Evolutionary conservation across 2,797 vertebrate genomes (phyloP).

Genomic region (Urosaurus nigricauda): DNA sequence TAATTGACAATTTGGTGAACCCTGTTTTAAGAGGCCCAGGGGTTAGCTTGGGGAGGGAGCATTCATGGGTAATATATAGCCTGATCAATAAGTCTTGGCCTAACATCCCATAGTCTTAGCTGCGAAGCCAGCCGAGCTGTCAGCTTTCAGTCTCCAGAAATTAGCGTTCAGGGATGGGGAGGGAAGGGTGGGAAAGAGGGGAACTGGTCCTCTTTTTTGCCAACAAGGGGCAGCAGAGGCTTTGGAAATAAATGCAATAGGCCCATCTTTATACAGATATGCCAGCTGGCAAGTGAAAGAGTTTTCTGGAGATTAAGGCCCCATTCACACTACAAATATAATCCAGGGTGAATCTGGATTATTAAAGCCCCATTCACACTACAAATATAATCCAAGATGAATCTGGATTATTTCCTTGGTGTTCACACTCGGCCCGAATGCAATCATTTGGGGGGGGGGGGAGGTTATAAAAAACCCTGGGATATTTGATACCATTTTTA

Average conservation of each 20-base stretch:
- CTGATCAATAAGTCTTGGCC: conserved; percentile 84
- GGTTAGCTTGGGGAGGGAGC: conserved; percentile 72
- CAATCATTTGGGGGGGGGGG: no score
- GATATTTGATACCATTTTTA: no score
- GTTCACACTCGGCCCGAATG: no score
- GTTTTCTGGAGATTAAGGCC: not conserved
- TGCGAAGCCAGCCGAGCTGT: conserved; percentile 82
- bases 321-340: no score
- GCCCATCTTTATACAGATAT: not conserved
- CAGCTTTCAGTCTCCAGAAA: conserved; percentile 70
- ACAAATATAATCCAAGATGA: no score
- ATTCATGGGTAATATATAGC: conserved; percentile 81
- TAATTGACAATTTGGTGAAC: conserved; percentile 98
- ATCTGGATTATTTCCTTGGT: no score
- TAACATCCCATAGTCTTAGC: conserved; percentile 81
- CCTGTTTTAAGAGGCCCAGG: conserved; percentile 78
- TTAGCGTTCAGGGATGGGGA: not conserved
- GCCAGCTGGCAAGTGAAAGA: not conserved
- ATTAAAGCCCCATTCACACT: no score
- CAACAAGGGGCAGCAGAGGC: conserved; percentile 83
- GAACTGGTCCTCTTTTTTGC: not conserved
- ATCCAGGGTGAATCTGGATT: no score
- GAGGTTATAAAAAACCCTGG: no score
- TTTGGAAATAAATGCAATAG: conserved; percentile 13
- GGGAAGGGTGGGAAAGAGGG: not conserved